A percentile compares a stretch with the other conserved stretches of the same genome.
These are phyloP conservation scores for Drosophila equinoxialis DNA, from an alignment of 1,140 invertebrate genomes.

Conservation along the genomic window DNA sequence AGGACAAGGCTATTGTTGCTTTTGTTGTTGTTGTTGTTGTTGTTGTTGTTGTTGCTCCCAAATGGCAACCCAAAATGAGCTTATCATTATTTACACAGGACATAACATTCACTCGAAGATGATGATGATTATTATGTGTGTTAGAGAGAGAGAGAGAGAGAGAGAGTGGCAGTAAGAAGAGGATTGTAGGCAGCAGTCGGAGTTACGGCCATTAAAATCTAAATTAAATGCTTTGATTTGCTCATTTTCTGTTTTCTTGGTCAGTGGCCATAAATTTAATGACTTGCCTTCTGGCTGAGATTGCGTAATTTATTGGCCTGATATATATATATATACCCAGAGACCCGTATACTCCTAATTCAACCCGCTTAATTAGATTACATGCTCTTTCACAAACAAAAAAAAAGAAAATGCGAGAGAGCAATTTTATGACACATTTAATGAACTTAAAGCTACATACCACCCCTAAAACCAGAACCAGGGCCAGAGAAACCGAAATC, in stretches of 20 bases:
- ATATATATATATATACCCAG: too few species aligned
- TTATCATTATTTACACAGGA: conserved; percentile 73
- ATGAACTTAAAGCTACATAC: conserved; percentile 36
- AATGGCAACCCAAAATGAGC: conserved; percentile 40
- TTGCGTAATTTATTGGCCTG: conserved; percentile 65
- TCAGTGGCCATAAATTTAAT: conserved; percentile 73
- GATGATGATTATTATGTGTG: not conserved
- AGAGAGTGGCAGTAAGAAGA: not conserved
- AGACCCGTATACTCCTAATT: conserved; percentile 10
- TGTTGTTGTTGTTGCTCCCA: not conserved
- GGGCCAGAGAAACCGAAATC: conserved; percentile 22
- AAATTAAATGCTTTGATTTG: conserved; percentile 73
- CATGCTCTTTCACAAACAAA: conserved; percentile 25
- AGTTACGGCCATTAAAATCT: conserved; percentile 65
- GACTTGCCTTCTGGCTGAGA: conserved; percentile 64
- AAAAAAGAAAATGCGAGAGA: not conserved
- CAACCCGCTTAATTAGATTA: conserved; percentile 67
- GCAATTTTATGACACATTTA: conserved; percentile 57
- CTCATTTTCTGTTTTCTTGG: conserved; percentile 46
- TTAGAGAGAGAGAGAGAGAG: not conserved
- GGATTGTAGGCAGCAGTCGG: conserved; percentile 4
- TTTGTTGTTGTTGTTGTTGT: conserved; percentile 20
- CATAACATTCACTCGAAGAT: conserved; percentile 24
- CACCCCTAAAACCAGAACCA: too few species aligned
- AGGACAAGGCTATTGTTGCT: conserved; percentile 23